phyloP scores from a whole-genome alignment of 2,113 vertebrate genomes.

The Pao palembangensis region DNA sequence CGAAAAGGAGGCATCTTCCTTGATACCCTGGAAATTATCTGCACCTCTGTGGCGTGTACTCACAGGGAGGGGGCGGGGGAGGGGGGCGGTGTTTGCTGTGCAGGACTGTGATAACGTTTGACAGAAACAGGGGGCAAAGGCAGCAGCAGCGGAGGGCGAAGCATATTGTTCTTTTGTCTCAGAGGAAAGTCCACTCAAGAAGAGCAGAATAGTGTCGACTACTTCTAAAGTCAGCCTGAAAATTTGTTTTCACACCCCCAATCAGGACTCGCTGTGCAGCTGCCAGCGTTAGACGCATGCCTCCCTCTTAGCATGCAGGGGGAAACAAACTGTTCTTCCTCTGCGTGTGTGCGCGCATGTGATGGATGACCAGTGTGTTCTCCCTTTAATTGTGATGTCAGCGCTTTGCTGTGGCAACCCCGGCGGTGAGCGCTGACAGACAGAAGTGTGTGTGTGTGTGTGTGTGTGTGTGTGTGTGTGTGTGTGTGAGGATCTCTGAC shows the following conservation, averaged over 20 bases:
- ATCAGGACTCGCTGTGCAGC: constrained; percentile 36
- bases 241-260: constrained; percentile 27
- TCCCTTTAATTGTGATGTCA: constrained; percentile 71
- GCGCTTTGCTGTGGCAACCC: constrained; percentile 53
- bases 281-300: constrained; percentile 22
- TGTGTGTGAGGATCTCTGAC: constrained; percentile 27
- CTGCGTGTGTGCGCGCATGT: constrained; percentile 8
- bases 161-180: constrained; percentile 19
- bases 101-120: constrained; percentile 12
- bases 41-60: constrained; percentile 24
- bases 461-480: constrained; percentile 10
- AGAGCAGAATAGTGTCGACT: background rate
- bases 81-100: constrained; percentile 4
- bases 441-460: constrained; percentile 35
- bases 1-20: constrained; percentile 23
- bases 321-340: constrained; percentile 8
- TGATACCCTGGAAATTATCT: constrained; percentile 28
- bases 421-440: constrained; percentile 49
- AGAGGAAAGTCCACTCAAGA: constrained; percentile 19
- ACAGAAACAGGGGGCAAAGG: background rate
- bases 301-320: constrained; percentile 47
- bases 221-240: constrained; percentile 15
- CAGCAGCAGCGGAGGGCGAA: background rate
- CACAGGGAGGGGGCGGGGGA: background rate
- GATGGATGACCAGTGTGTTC: constrained; percentile 68